These are phyloP conservation scores for Ariopsis seemanni DNA, from an alignment of 2,113 vertebrate genomes.

Conservation along the genomic window DNA sequence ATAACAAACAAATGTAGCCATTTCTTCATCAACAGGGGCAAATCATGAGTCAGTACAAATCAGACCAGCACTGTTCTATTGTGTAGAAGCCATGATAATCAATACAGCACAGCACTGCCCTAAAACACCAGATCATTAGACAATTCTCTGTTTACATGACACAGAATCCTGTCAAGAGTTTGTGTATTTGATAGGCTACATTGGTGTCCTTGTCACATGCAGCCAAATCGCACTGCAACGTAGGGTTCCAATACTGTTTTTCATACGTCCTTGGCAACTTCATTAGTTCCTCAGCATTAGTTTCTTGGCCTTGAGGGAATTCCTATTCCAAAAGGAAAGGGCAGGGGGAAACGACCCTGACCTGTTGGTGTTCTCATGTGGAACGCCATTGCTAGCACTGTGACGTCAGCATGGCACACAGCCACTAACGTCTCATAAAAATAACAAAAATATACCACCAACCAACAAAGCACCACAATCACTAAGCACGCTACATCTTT, in stretches of 20 bases:
- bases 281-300: not conserved
- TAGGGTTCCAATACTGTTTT: not conserved
- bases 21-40: not conserved
- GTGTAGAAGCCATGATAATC: slow-evolving; percentile 33
- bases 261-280: not conserved
- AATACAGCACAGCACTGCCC: slow-evolving; percentile 66
- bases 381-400: not conserved
- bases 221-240: not conserved
- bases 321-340: not conserved
- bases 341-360: not conserved
- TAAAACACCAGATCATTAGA: slow-evolving; percentile 33
- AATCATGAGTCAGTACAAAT: slow-evolving; percentile 3
- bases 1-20: not conserved
- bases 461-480: not conserved
- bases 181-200: not conserved
- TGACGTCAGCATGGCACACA: not conserved
- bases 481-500: not conserved
- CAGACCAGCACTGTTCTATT: not conserved
- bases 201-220: slow-evolving; percentile 14
- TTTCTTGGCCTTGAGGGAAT: not conserved
- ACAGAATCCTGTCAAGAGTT: slow-evolving; percentile 15
- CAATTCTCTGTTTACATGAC: slow-evolving; percentile 13
- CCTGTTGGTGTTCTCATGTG: not conserved
- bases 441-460: not conserved
- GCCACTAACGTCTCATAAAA: not conserved